These are phyloP conservation scores for Poecilia wingei DNA, from an alignment of 2,797 vertebrate species.

Conservation along the genomic window DNA sequence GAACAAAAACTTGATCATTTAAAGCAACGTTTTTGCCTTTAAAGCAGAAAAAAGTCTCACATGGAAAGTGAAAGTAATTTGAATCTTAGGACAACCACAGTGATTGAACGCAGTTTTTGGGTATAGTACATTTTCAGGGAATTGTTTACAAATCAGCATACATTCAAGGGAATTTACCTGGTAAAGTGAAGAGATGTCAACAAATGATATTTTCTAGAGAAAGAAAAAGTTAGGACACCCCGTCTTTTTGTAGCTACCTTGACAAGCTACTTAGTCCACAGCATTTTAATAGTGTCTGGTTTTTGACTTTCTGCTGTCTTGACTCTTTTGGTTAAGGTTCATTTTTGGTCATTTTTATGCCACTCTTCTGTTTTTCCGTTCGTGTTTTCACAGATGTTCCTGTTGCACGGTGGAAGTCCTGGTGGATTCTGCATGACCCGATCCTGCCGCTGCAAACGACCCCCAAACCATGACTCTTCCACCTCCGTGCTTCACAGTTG, in stretches of 20 bases:
- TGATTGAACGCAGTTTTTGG: not conserved
- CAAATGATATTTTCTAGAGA: not conserved
- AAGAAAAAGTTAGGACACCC: not conserved
- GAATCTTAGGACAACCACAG: not conserved
- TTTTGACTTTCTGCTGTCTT: not conserved
- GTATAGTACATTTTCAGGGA: not conserved
- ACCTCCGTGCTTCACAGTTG: not conserved
- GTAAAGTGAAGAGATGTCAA: not conserved
- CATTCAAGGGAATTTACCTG: not conserved
- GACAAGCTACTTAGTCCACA: not conserved
- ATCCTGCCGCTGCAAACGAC: not conserved
- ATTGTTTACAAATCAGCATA: not conserved
- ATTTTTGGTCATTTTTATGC: no score
- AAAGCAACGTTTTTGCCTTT: not conserved
- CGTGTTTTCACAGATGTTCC: not conserved
- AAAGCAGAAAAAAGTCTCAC: not conserved
- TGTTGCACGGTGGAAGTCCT: not conserved
- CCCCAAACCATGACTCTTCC: not conserved
- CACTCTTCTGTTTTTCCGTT: not conserved
- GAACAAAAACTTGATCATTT: not conserved
- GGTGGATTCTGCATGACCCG: not conserved
- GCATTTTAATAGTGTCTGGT: not conserved
- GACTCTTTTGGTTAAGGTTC: no score
- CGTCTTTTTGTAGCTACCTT: not conserved
- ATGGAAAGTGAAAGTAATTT: not conserved